Base-by-base conservation (phyloP, 2,888 invertebrate species). In the Eilema caniola region DNA sequence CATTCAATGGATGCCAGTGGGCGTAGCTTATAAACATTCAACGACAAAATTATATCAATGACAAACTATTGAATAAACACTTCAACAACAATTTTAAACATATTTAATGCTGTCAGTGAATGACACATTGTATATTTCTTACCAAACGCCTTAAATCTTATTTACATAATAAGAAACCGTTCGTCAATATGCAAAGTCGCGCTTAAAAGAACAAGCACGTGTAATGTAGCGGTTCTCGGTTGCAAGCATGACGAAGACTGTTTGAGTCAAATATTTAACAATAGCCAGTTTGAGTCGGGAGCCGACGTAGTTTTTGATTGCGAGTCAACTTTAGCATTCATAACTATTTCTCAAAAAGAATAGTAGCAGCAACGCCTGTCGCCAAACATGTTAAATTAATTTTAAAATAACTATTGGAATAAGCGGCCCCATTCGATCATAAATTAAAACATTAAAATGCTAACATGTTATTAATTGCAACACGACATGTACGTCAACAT, bases 391-490 rank as follows among this genome's bases (percentile, higher is more conserved):
- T 85, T 85, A 85, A 84, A 84, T 86, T 85, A 62, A 73, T 77
- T 85, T 85, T 85, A 86, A 85, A 89, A 85, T 84, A 84, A 85
- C 85, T 83, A 89, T 89, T 88, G 85, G 88, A 84, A 83, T 83
- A 78, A 86, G 81, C 83, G 77, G 83, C 84, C 82, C 84, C 76
- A 84, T 81, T 86, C 83, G 85, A 86, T 87, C 69, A 80, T 66
- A 72, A 47, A 56, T n/a, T 75, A 73, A 72, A 78, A 66, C 66
- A 24, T 79, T 74, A 80, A 72, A 67, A 79, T 70, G 81, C 85
- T 80, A 77, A 83, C 83, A 73, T 71, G 56, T 70, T 70, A 71
- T 37, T 74, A 73, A 77, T 85, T 85, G 82, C 82, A 80, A 83
- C 84, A 79, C 81, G 83, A 83, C 76, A 75, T 76, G 80, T 69